Base-by-base conservation (phyloP, 2,113 vertebrate species). In the Patagioenas fasciata region DNA sequence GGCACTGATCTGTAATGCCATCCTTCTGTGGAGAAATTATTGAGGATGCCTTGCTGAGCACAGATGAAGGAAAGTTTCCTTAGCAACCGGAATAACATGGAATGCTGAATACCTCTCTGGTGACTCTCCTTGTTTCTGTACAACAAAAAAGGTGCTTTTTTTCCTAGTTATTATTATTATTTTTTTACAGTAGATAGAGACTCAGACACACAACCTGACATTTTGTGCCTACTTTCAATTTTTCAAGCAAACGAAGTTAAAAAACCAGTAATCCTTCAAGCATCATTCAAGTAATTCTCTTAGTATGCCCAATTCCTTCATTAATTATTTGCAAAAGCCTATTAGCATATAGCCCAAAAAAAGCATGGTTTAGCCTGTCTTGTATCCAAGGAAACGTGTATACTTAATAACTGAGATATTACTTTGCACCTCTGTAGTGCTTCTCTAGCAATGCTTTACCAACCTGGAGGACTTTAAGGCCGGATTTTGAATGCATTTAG, bases 11-110 rank as follows among this genome's bases (percentile, higher is more conserved):
- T 80, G 28, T 47, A 80, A 70, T 42, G 38, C 82, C 23, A 61
- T 80, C 50, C 67, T 24, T 90, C 88, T 85, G 61, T 54, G 61
- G 69, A 79, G 64, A 57, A 85, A 81, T 90, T 88, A 74, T 51
- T 67, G 77, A 96, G 82, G 71, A 86, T 78, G 72, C 60, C 78
- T 95, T 95, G 23, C 61, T 81, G 91, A 88, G 50, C 44, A 61
- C 34, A 88, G 80, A 94, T 88, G 82, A 94, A 94, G 64, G 75
- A 78, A 95, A 95, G 67, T 87, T 94, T 88, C 91, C 94, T 85
- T 94, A 96, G 93, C 89, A 96, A 96, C 91, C 79, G 69, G 69
- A 93, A 79, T 88, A 94, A 86, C 85, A 54, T 85, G 88, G 91
- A 91, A 93, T 91, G 50, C 75, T 95, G 88, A 91, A 94, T 85